Percentiles rank a stretch among this genome's conserved stretches.
Evolutionary conservation across 2,888 invertebrate species (phyloP).

Genomic region (Quadroppia sp.): DNA sequence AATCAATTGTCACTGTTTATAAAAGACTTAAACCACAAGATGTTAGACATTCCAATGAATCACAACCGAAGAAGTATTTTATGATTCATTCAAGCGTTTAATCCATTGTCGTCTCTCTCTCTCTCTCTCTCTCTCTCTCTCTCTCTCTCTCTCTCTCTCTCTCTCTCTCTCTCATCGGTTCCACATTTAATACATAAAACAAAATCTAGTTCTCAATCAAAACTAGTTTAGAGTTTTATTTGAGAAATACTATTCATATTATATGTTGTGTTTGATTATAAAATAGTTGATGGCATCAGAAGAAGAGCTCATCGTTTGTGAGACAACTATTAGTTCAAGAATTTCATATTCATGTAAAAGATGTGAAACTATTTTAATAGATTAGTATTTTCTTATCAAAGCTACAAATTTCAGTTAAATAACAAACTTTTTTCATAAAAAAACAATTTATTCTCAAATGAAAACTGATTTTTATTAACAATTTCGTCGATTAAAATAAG

Average conservation of each 20-base stretch:
- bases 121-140: too few species aligned
- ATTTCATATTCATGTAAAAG: not conserved
- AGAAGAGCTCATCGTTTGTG: not conserved
- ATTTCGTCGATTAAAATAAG: not conserved
- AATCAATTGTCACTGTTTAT: constrained; percentile 1
- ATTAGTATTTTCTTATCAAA: not conserved
- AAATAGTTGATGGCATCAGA: not conserved
- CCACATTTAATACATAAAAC: not conserved
- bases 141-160: too few species aligned
- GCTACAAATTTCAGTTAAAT: not conserved
- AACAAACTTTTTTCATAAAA: not conserved
- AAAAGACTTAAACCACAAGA: constrained; percentile 1
- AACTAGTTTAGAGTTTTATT: constrained; percentile 5
- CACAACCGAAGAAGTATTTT: not conserved
- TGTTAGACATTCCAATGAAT: not conserved
- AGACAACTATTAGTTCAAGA: not conserved
- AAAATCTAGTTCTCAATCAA: constrained; percentile 1
- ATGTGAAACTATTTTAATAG: not conserved
- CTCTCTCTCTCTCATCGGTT: not conserved
- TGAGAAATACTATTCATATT: constrained; percentile 1
- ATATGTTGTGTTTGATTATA: not conserved
- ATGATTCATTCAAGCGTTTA: not conserved
- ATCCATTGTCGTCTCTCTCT: not conserved
- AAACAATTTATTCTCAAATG: too few species aligned
- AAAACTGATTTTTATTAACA: not conserved